Conservation (phyloP, 2,888 invertebrate genomes). For the Nasonia oneida region DNA sequence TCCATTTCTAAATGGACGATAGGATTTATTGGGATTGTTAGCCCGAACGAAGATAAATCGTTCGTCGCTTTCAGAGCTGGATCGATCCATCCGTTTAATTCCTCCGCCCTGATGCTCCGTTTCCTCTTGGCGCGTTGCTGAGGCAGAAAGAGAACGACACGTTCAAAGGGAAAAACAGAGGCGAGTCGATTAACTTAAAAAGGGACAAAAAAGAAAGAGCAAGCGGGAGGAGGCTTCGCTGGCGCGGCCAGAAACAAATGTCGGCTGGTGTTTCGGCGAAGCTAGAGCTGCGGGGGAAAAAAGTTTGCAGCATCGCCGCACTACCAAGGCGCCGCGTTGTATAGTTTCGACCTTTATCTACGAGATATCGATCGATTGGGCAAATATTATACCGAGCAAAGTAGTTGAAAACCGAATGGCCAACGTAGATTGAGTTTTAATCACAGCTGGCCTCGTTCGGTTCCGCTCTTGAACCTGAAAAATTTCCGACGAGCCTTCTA, state of each 20-base stretch:
- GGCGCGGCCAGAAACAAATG: constrained; percentile 45
- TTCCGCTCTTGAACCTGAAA: not conserved
- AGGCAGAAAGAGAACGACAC: constrained; percentile 12
- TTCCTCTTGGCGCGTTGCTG: constrained; percentile 10
- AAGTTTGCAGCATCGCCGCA: constrained; percentile 6
- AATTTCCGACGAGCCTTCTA: too few relatives aligned
- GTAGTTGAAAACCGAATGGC: not conserved
- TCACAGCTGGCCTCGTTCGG: not conserved
- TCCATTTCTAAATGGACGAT: constrained; percentile 64
- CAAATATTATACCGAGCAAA: not conserved
- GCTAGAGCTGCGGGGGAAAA: constrained; percentile 1
- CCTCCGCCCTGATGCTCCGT: not conserved
- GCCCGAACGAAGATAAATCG: constrained; percentile 66
- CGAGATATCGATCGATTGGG: not conserved
- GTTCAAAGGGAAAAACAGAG: constrained; percentile 32
- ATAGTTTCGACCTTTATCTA: too few relatives aligned
- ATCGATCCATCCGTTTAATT: constrained; percentile 58
- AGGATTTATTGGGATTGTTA: constrained; percentile 65
- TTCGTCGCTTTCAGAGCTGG: constrained; percentile 57
- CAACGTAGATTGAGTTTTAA: not conserved
- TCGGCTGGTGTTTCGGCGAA: constrained; percentile 37
- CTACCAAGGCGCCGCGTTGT: not conserved
- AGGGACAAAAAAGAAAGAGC: constrained; percentile 43
- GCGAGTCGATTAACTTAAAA: constrained; percentile 51
- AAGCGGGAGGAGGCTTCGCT: not conserved